Conservation (phyloP, 92 coral and sea anemone species). For the Paragorgia papillata region DNA sequence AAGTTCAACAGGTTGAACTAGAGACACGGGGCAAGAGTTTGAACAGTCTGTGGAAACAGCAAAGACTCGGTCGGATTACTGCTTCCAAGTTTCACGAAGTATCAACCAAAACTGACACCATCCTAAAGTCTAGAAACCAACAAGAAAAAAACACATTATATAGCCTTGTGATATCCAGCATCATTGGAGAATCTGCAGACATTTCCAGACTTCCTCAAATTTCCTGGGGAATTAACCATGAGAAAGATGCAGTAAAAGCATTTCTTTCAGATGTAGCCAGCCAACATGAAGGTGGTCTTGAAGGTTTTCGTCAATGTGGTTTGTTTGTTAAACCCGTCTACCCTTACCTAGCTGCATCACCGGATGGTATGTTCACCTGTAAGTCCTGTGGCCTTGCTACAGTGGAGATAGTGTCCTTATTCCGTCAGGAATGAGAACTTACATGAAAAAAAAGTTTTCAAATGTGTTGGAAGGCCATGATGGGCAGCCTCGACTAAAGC, state of each 20-base stretch:
- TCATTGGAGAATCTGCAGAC: not conserved
- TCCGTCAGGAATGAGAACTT: conserved; percentile 14
- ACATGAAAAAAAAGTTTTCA: conserved; percentile 12
- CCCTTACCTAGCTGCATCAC: conserved; percentile 65
- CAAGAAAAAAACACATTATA: not conserved
- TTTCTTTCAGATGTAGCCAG: conserved; percentile 50
- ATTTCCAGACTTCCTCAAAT: too few species aligned
- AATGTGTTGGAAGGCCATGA: conserved; percentile 1
- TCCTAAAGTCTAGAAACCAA: not conserved
- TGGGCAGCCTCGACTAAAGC: conserved; percentile 55
- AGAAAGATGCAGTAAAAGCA: too few species aligned
- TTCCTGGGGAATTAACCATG: conserved; percentile 2
- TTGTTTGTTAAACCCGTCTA: conserved; percentile 44
- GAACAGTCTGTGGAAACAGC: too few species aligned
- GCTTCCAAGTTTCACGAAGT: conserved; percentile 10
- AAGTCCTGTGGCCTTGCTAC: conserved; percentile 34
- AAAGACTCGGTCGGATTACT: too few species aligned
- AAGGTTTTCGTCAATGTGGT: too few species aligned
- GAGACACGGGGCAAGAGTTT: too few species aligned
- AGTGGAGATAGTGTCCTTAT: conserved; percentile 42
- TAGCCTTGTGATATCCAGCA: not conserved
- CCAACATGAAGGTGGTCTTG: conserved; percentile 55
- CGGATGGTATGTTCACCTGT: conserved; percentile 52
- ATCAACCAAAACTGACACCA: not conserved
- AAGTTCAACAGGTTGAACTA: too few species aligned